These are phyloP conservation scores for Pteropus alecto DNA, from an alignment of 2,113 vertebrate species.

Conservation along the genomic window DNA sequence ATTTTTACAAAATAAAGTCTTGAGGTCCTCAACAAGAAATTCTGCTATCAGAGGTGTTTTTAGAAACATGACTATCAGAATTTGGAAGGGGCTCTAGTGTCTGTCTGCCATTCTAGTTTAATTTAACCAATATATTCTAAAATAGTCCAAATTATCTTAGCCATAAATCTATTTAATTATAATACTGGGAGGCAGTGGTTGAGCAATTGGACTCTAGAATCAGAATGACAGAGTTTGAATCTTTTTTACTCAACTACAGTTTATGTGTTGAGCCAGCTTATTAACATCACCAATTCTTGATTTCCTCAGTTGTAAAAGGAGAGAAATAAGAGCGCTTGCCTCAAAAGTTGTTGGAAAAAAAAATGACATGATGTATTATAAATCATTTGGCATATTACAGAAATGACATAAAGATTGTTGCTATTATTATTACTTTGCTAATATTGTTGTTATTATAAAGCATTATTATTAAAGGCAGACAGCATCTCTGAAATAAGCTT, in stretches of 20 bases:
- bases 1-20: background rate
- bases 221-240: background rate
- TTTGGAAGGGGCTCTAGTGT: background rate
- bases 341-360: background rate
- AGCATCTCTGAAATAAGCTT: background rate
- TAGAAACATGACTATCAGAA: background rate
- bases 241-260: background rate
- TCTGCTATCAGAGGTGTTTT: background rate
- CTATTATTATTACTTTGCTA: background rate
- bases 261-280: background rate
- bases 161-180: background rate
- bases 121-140: slow-evolving; percentile 25
- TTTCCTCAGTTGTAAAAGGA: background rate
- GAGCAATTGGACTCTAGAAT: background rate
- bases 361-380: background rate
- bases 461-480: background rate
- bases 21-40: slow-evolving; percentile 1
- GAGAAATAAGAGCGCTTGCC: background rate
- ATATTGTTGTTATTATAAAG: background rate
- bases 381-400: background rate
- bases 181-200: background rate
- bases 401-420: background rate
- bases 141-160: background rate
- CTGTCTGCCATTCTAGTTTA: background rate
- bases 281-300: background rate